Percentiles rank a stretch among this genome's conserved stretches.
Conservation (phyloP, 1,140 invertebrate genomes). For the Drosophila pruinosa region DNA sequence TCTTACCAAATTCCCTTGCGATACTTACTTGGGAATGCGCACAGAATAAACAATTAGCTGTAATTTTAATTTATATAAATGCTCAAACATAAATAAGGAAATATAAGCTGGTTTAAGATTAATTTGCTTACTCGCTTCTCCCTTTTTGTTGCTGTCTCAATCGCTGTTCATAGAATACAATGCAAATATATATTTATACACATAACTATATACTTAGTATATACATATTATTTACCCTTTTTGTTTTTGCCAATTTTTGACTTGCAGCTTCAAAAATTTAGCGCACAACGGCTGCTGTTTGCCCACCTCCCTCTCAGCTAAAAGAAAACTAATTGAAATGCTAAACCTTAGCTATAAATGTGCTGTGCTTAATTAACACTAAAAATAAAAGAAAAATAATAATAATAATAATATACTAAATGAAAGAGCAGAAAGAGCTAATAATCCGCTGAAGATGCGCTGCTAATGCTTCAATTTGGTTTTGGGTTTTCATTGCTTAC, state of each 20-base stretch:
- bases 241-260: constrained; percentile 63
- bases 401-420: constrained; percentile 17
- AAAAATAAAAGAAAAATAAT: background rate
- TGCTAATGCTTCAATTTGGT: constrained; percentile 74
- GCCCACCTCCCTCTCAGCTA: constrained; percentile 27
- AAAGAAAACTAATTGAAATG: constrained; percentile 34
- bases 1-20: background rate
- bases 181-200: constrained; percentile 29
- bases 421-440: constrained; percentile 34
- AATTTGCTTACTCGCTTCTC: constrained; percentile 69
- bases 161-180: constrained; percentile 40
- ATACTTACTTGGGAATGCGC: constrained; percentile 36
- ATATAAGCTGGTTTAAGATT: constrained; percentile 70
- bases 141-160: constrained; percentile 48
- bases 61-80: constrained; percentile 59
- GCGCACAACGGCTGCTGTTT: constrained; percentile 62
- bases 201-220: constrained; percentile 18
- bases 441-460: constrained; percentile 58
- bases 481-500: constrained; percentile 66
- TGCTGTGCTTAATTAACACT: constrained; percentile 71
- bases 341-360: constrained; percentile 43
- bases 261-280: constrained; percentile 71
- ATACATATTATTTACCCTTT: constrained; percentile 28
- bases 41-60: constrained; percentile 36
- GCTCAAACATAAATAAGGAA: constrained; percentile 48